Conservation (phyloP, 1,140 invertebrate species). For the Popillia japonica region DNA sequence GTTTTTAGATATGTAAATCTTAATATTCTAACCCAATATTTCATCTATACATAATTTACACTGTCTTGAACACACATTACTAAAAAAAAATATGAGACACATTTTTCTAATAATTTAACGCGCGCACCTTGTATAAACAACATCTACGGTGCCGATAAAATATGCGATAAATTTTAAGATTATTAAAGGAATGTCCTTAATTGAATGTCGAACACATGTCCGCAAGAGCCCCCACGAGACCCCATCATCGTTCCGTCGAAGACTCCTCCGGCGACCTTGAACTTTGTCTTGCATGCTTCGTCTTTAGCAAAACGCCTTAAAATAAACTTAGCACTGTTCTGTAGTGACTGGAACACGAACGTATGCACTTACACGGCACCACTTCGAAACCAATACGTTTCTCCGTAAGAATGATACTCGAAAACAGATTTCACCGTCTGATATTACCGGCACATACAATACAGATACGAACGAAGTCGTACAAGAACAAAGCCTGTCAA, state of each 20-base stretch:
- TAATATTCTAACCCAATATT: no score
- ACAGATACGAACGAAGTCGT: conserved; percentile 5
- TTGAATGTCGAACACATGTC: conserved; percentile 13
- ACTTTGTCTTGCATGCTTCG: neutral
- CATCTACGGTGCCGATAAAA: neutral
- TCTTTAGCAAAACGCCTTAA: conserved; percentile 6
- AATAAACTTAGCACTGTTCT: neutral
- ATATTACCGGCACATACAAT: neutral
- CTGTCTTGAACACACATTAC: no score
- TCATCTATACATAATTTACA: no score
- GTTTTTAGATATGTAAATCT: no score
- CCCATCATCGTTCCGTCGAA: neutral
- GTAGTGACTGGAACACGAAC: neutral
- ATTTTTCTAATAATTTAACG: neutral
- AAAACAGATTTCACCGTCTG: neutral
- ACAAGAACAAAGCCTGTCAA: conserved; percentile 4
- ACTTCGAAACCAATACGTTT: neutral
- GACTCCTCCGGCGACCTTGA: neutral
- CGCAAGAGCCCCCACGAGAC: conserved; percentile 7
- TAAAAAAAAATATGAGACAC: no score
- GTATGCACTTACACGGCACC: neutral
- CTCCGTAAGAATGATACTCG: neutral
- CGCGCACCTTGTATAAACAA: neutral
- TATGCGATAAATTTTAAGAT: conserved; percentile 19
- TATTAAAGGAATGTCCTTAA: conserved; percentile 12